Percentiles rank a stretch among this genome's conserved stretches.
phyloP scores from a whole-genome alignment of 2,888 invertebrate species.

The Zaprionus lineosus region DNA sequence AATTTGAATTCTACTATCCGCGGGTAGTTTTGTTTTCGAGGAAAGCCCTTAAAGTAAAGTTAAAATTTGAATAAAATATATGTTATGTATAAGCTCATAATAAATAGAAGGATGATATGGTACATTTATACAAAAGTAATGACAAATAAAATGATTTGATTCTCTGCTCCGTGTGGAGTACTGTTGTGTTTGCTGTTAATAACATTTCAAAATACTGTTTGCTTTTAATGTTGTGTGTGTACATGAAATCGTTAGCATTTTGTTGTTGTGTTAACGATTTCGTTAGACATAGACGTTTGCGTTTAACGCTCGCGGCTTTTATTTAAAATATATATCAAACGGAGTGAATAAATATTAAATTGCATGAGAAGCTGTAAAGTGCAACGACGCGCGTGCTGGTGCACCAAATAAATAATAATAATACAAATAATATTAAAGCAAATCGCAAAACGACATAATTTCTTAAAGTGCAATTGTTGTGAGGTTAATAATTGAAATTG shows the following conservation, averaged over 20 bases:
- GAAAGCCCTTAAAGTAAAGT: no score
- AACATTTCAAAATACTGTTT: constrained; percentile 22
- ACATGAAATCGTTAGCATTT: neutral
- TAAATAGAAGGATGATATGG: no score
- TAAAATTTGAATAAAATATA: no score
- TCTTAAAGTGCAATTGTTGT: constrained; percentile 14
- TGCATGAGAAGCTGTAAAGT: neutral
- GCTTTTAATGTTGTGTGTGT: constrained; percentile 7
- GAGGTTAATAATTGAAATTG: constrained; percentile 11
- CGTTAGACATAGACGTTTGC: constrained; percentile 37
- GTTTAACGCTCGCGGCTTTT: constrained; percentile 28
- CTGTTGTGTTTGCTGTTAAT: constrained; percentile 20
- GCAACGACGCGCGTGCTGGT: constrained; percentile 4
- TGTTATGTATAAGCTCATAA: no score
- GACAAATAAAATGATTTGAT: no score
- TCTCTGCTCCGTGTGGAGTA: no score
- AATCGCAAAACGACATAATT: constrained; percentile 9
- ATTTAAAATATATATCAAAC: constrained; percentile 14
- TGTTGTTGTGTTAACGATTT: constrained; percentile 29
- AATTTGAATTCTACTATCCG: no score
- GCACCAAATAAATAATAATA: no score
- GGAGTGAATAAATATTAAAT: constrained; percentile 11
- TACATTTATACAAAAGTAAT: no score
- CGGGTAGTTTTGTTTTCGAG: no score
- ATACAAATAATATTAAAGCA: constrained; percentile 16